These are phyloP conservation scores for Amaurobius ferox DNA, from an alignment of 2,888 invertebrate genomes.

Conservation along the genomic window DNA sequence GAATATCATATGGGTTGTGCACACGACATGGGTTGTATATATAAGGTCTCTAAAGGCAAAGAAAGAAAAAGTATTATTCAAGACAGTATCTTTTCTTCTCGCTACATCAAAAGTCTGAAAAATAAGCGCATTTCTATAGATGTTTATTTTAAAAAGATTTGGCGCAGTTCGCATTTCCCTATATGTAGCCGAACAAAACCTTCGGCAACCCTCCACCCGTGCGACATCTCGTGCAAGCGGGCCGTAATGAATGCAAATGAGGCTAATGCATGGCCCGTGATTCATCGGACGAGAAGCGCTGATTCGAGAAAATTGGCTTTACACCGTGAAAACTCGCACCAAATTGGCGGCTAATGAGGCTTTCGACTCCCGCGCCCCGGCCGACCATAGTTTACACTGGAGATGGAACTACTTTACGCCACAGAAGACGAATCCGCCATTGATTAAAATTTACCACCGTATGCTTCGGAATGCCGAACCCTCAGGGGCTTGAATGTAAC, in stretches of 20 bases:
- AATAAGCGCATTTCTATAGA: no score
- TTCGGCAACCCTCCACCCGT: neutral
- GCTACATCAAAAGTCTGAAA: no score
- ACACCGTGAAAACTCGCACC: conserved; percentile 62
- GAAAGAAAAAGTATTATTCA: no score
- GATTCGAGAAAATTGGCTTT: conserved; percentile 70
- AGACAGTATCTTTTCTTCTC: no score
- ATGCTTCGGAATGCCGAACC: conserved; percentile 33
- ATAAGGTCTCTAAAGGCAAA: no score
- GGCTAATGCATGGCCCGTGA: conserved; percentile 64
- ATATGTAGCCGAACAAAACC: neutral
- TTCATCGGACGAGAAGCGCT: conserved; percentile 66
- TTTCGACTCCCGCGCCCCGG: conserved; percentile 27
- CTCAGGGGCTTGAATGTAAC: conserved; percentile 10
- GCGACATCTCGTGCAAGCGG: neutral
- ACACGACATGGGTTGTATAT: no score
- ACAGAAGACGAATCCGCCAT: conserved; percentile 25
- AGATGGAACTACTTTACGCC: neutral
- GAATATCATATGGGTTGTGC: no score
- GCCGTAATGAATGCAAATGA: conserved; percentile 71
- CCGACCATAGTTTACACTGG: conserved; percentile 18
- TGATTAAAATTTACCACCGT: conserved; percentile 69
- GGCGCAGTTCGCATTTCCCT: no score
- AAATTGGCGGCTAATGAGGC: conserved; percentile 65
- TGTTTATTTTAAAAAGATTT: no score